Conservation (phyloP, 1,140 invertebrate genomes). For the Druon quercuslanigerum region DNA sequence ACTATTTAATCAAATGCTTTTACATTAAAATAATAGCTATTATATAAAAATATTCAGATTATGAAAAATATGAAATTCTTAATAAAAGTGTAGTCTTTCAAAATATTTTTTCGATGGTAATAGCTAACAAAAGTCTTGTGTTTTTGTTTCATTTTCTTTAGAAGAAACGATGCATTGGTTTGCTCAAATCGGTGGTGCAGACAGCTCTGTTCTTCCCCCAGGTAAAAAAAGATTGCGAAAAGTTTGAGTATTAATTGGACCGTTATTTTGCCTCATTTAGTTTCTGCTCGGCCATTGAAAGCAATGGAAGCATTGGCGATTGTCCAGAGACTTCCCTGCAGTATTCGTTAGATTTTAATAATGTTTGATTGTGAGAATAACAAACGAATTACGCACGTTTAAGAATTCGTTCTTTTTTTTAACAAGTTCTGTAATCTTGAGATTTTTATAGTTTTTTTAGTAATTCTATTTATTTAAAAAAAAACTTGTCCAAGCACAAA, state of each 20-base stretch:
- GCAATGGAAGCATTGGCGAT: conserved; percentile 8
- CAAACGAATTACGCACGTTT: background rate
- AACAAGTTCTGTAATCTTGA: background rate
- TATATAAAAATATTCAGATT: too few species aligned
- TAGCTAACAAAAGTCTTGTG: background rate
- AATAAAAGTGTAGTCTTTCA: background rate
- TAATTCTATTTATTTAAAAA: too few species aligned
- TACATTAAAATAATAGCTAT: too few species aligned
- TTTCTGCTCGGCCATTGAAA: conserved; percentile 1
- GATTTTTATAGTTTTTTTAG: too few species aligned
- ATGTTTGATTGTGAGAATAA: conserved; percentile 26
- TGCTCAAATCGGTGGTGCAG: conserved; percentile 69
- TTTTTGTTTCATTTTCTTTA: conserved; percentile 59
- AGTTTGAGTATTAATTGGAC: conserved; percentile 11
- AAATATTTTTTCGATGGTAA: background rate
- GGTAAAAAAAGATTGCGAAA: conserved; percentile 59
- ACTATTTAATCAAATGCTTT: too few species aligned
- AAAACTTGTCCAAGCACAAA: too few species aligned
- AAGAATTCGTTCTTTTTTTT: background rate
- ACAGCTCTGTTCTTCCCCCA: conserved; percentile 61
- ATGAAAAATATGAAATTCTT: background rate
- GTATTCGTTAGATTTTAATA: conserved; percentile 1
- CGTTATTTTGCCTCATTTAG: conserved; percentile 20
- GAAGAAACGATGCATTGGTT: conserved; percentile 76
- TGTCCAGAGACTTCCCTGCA: background rate